These are phyloP conservation scores for Hippopotamyrus pictus DNA, from an alignment of 2,797 vertebrate species.

Conservation along the genomic window DNA sequence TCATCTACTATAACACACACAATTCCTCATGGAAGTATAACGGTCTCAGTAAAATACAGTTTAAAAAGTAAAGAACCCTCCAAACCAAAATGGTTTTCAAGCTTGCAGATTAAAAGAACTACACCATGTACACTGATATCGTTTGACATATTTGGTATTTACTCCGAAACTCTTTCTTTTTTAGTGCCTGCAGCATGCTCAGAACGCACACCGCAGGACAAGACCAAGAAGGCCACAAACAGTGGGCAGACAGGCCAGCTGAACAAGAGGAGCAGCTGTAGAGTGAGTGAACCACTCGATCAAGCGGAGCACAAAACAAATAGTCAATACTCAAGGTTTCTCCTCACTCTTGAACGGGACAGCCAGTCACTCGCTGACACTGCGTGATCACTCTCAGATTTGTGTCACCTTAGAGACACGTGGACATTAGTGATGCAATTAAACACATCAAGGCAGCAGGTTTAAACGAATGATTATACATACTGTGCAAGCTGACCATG, in stretches of 20 bases:
- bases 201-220: background rate
- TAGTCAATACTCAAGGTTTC: background rate
- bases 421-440: background rate
- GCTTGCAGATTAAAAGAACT: background rate
- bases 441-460: background rate
- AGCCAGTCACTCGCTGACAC: background rate
- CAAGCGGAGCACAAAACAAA: background rate
- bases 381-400: background rate
- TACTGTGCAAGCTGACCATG: background rate
- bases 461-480: background rate
- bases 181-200: background rate
- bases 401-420: background rate
- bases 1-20: background rate
- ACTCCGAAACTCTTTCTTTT: background rate
- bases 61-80: background rate
- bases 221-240: background rate
- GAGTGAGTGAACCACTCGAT: background rate
- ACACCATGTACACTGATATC: background rate
- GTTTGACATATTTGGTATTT: background rate
- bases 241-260: background rate
- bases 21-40: background rate
- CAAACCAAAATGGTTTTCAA: background rate
- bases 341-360: background rate
- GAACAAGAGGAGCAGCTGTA: background rate
- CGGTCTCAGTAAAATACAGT: background rate